Conservation (phyloP, 2,888 invertebrate genomes). For the Stictocephala bisonia region DNA sequence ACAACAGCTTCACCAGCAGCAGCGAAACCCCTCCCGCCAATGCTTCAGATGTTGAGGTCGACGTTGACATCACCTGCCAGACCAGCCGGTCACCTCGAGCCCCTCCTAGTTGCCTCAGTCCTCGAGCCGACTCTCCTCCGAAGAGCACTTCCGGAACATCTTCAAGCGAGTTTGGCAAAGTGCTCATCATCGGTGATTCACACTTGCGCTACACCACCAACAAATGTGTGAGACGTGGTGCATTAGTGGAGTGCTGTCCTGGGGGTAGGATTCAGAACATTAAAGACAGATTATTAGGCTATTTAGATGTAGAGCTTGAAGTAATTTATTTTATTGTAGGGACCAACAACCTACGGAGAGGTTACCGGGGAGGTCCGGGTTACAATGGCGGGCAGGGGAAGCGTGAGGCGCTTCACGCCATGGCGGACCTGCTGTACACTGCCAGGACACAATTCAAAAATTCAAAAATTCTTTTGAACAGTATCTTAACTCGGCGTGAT, state of each 20-base stretch:
- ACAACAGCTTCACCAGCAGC: no score
- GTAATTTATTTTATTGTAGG: slow-evolving; percentile 18
- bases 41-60: no score
- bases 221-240: background rate
- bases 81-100: no score
- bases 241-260: slow-evolving; percentile 5
- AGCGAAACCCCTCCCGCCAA: no score
- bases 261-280: background rate
- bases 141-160: no score
- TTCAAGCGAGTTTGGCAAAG: no score
- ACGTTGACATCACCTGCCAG: no score
- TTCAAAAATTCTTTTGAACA: slow-evolving; percentile 13
- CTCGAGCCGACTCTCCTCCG: no score
- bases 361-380: slow-evolving; percentile 8
- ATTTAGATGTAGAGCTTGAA: background rate
- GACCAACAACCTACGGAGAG: slow-evolving; percentile 1
- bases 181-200: slow-evolving; percentile 11
- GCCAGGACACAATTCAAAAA: slow-evolving; percentile 15
- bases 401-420: slow-evolving; percentile 11
- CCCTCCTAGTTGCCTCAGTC: no score
- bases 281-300: background rate
- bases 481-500: slow-evolving; percentile 3
- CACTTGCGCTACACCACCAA: background rate
- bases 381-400: slow-evolving; percentile 22
- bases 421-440: slow-evolving; percentile 11